Evolutionary conservation across 2,888 invertebrate species (phyloP).

Genomic region (Melanargia galathea): DNA sequence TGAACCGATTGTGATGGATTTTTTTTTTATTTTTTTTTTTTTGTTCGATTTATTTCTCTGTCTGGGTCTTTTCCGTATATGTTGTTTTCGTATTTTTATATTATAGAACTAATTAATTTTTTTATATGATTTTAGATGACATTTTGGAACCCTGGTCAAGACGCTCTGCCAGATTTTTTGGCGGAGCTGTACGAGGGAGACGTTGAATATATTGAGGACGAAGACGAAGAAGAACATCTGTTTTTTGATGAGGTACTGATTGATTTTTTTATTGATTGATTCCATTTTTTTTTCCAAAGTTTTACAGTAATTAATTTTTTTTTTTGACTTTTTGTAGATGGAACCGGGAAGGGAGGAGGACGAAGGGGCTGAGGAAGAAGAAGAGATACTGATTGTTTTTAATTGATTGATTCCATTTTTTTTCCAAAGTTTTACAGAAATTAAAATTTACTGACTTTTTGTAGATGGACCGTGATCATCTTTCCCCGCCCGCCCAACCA

Average conservation of each 20-base stretch:
- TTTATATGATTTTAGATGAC: background rate
- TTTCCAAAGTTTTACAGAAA: constrained; percentile 2
- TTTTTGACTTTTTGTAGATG: too few relatives aligned
- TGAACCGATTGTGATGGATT: background rate
- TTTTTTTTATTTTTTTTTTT: too few relatives aligned
- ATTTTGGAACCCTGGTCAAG: background rate
- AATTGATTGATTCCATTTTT: constrained; percentile 4
- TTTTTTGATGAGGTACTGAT: background rate
- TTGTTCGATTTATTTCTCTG: constrained; percentile 1
- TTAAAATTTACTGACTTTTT: constrained; percentile 2
- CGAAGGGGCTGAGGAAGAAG: too few relatives aligned
- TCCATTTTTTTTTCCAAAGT: too few relatives aligned
- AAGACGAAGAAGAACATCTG: background rate
- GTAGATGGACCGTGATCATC: background rate
- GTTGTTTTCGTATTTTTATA: constrained; percentile 2
- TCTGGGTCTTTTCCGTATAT: constrained; percentile 1
- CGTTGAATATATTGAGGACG: background rate
- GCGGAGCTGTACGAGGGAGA: background rate
- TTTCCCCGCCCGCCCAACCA: background rate
- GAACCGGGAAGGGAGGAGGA: too few relatives aligned
- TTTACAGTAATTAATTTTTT: too few relatives aligned
- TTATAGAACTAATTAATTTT: constrained; percentile 2
- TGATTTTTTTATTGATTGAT: too few relatives aligned
- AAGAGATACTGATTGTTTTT: too few relatives aligned
- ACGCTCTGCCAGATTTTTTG: background rate